Base-by-base conservation (phyloP, 1,140 invertebrate species). In the Uloborus diversus region DNA sequence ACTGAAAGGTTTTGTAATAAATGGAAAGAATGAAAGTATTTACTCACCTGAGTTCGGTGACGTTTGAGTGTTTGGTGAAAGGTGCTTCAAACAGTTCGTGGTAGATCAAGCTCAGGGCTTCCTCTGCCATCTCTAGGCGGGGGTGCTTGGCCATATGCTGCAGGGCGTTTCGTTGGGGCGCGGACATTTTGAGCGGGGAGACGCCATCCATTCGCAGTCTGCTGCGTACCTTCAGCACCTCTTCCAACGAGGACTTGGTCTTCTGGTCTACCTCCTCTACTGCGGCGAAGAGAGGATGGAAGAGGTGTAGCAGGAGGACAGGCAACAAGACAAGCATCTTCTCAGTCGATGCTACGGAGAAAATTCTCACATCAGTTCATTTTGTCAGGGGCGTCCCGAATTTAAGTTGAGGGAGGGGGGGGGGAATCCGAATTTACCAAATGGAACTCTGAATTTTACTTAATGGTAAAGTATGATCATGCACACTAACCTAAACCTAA, bases 71-170 rank as follows among this genome's bases (percentile, higher is more conserved):
- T 25, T n/a, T 11, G 14, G 64, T 65, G 1, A 20, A 9, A 28
- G 30, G 17, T 2, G n/a, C 49, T 9, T 78, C 73, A 32, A 56
- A 78, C 0, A 78, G n/a, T 17, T 78, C 73, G 73, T 78, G 73
- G 61, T 78, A 78, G 20, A 78, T 66, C 11, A 66, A 17, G 14
- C 61, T 53, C 11, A 78, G 49, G 2, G 73, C 73, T n/a, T 78
- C 73, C n/a, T 78, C 73, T 5, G 33, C 61, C 23, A 78, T n/a
- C n/a, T 78, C 61, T 23, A 78, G 56, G 23, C 28, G 28, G 0
- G 11, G 57, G 32, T 75, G 57, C 35, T 61, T 61, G 13, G 35
- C 30, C 13, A 4, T 32, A 2, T 20, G 35, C 17, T 27, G 59
- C 2, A 64, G 14, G 30, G n/a, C 35, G 35, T 57, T 57, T n/a